phyloP scores from a whole-genome alignment of 1,140 invertebrate genomes.

The Hesperophylax magnus region DNA sequence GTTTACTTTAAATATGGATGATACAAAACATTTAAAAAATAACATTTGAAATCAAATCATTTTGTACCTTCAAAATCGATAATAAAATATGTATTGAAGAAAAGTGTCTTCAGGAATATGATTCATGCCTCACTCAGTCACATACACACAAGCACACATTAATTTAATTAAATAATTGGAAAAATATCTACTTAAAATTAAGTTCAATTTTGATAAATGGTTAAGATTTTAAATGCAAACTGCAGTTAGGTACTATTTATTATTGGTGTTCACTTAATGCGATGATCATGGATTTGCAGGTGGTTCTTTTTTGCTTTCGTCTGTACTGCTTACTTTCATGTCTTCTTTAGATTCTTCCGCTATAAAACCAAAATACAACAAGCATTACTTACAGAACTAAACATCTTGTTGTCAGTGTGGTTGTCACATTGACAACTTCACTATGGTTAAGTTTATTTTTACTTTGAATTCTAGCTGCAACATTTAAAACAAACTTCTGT shows the following conservation, averaged over 20 bases:
- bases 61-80: constrained; percentile 29
- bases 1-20: too few species aligned
- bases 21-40: background rate
- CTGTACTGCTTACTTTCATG: constrained; percentile 70
- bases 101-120: background rate
- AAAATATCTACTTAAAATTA: constrained; percentile 46
- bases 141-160: constrained; percentile 35
- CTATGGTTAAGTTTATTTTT: too few species aligned
- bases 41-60: background rate
- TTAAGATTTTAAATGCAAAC: constrained; percentile 21
- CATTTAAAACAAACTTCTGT: too few species aligned
- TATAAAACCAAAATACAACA: constrained; percentile 59
- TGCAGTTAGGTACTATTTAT: constrained; percentile 3
- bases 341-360: constrained; percentile 77
- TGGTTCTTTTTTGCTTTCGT: constrained; percentile 76
- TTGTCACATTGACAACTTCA: too few species aligned
- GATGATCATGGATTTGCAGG: constrained; percentile 70
- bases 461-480: too few species aligned
- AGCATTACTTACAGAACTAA: background rate
- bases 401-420: too few species aligned
- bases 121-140: constrained; percentile 12
- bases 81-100: constrained; percentile 5
- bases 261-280: constrained; percentile 52
- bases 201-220: constrained; percentile 31
- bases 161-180: constrained; percentile 39